Percentiles rank a stretch among this genome's conserved stretches.
phyloP scores from a whole-genome alignment of 2,113 vertebrate species.

The Ciconia maguari region DNA sequence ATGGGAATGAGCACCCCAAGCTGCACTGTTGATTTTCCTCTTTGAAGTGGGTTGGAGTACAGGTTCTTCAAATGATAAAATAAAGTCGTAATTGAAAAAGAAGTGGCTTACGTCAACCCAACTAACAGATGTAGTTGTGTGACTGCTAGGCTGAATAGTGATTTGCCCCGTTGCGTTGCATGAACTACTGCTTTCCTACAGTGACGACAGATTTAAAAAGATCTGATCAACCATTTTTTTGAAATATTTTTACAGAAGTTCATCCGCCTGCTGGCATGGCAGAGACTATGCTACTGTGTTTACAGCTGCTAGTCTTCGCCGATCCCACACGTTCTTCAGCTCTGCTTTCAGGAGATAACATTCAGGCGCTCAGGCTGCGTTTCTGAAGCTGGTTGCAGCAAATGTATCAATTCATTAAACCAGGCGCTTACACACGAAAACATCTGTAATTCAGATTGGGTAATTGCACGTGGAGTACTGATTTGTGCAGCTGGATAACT shows the following conservation, averaged over 20 bases:
- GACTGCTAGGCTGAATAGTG: background rate
- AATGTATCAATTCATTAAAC: background rate
- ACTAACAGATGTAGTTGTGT: background rate
- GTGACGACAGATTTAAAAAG: background rate
- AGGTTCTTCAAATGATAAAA: background rate
- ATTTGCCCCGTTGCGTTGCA: background rate
- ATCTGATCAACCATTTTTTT: background rate
- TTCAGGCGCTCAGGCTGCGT: background rate
- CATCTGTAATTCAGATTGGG: background rate
- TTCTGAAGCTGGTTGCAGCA: background rate
- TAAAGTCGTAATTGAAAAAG: background rate
- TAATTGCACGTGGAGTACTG: background rate
- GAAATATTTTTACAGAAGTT: background rate
- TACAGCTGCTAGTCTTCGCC: background rate
- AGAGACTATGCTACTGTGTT: background rate
- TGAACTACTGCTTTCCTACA: background rate
- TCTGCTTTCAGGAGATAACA: background rate
- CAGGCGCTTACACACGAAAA: background rate
- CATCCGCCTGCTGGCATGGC: background rate
- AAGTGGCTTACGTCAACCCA: background rate
- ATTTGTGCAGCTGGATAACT: background rate
- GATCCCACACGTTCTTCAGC: background rate
- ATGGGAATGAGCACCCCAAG: background rate
- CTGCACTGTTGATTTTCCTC: background rate
- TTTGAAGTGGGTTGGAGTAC: background rate